Conservation (phyloP, 2,797 vertebrate species). For the Phataginus tricuspis region DNA sequence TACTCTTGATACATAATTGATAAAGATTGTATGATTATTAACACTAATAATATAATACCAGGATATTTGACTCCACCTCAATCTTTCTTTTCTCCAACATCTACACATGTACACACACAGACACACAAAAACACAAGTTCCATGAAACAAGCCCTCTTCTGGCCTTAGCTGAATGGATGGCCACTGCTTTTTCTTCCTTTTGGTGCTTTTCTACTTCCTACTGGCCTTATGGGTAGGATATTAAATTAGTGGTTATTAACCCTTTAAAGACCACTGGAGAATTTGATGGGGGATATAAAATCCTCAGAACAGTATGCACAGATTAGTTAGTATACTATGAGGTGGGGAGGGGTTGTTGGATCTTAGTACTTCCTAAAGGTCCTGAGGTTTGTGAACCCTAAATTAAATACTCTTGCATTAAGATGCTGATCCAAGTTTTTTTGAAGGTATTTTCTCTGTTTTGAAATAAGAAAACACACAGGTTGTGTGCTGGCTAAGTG, state of each 20-base stretch:
- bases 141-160: not conserved
- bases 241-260: not conserved
- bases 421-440: not conserved
- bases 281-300: not conserved
- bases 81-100: not conserved
- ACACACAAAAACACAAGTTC: fast-evolving
- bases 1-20: slow-evolving; percentile 6
- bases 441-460: not conserved
- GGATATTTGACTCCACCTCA: not conserved
- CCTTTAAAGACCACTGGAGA: not conserved
- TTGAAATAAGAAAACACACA: not conserved
- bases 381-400: not conserved
- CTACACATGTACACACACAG: not conserved
- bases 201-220: not conserved
- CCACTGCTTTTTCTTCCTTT: not conserved
- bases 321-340: not conserved
- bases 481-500: fast-evolving
- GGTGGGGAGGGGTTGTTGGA: not conserved
- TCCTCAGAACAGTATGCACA: not conserved
- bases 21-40: not conserved
- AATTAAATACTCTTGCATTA: not conserved
- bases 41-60: not conserved
- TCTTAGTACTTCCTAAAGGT: not conserved
- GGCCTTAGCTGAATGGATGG: not conserved
- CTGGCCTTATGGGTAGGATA: not conserved